A percentile compares a stretch with the other conserved stretches of the same genome.
phyloP scores from a whole-genome alignment of 64 coral and sea anemone species.

The Astreopora myriophthalma region DNA sequence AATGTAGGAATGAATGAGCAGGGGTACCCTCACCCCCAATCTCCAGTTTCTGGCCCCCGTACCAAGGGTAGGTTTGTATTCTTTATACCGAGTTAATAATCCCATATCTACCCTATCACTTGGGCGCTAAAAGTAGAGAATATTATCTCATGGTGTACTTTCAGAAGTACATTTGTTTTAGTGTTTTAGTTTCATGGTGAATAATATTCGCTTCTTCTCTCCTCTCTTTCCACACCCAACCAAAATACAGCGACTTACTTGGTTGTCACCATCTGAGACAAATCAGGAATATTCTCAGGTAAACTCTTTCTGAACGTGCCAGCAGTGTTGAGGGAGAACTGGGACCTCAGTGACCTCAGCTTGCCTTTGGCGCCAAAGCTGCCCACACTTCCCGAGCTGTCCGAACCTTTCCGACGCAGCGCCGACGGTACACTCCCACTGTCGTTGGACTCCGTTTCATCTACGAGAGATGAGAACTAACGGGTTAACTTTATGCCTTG shows the following conservation, averaged over 20 bases:
- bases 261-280: constrained; percentile 22
- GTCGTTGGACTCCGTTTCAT: constrained; percentile 85
- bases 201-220: not conserved
- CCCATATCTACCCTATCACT: too few relatives aligned
- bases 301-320: constrained; percentile 83
- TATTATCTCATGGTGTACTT: too few relatives aligned
- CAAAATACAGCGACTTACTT: not conserved
- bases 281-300: constrained; percentile 71
- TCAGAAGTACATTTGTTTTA: too few relatives aligned
- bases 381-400: constrained; percentile 88
- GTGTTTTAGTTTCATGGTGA: too few relatives aligned
- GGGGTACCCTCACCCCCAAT: too few relatives aligned
- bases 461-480: constrained; percentile 6
- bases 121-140: too few relatives aligned
- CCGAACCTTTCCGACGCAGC: constrained; percentile 77
- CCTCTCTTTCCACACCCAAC: not conserved
- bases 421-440: constrained; percentile 80
- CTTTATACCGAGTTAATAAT: too few relatives aligned
- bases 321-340: constrained; percentile 68
- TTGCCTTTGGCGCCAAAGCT: constrained; percentile 74
- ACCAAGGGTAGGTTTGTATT: too few relatives aligned
- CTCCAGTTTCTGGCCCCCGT: too few relatives aligned
- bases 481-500: too few relatives aligned
- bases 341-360: constrained; percentile 75
- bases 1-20: too few relatives aligned